These are phyloP conservation scores for Polyploca ridens DNA, from an alignment of 2,888 invertebrate genomes.

Conservation along the genomic window DNA sequence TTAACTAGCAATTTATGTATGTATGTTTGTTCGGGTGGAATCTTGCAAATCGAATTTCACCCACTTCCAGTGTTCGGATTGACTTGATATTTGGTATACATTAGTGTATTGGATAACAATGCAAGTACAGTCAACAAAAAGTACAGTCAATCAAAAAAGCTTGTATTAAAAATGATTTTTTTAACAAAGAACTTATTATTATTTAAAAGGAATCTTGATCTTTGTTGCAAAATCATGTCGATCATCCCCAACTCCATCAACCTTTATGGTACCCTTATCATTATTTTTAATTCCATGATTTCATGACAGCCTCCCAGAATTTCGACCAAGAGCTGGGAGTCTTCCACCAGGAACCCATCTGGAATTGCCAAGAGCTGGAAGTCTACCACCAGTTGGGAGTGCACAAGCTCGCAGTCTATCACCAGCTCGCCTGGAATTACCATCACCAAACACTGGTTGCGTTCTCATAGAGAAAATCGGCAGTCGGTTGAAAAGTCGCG, in stretches of 20 bases:
- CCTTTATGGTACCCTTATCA: background rate
- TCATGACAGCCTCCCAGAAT: conserved; percentile 50
- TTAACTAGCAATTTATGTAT: background rate
- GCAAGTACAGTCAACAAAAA: no score
- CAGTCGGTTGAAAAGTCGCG: conserved; percentile 78
- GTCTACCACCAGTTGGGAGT: conserved; percentile 69
- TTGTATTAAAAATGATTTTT: no score
- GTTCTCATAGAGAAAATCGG: conserved; percentile 81
- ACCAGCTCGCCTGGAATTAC: conserved; percentile 42
- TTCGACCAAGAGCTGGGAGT: conserved; percentile 70
- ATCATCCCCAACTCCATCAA: background rate
- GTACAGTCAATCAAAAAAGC: no score
- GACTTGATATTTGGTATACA: no score
- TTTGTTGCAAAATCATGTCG: no score
- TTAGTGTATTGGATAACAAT: no score
- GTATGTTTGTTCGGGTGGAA: no score
- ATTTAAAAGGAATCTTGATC: no score
- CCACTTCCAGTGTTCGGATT: no score
- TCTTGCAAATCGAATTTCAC: no score
- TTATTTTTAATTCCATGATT: conserved; percentile 18
- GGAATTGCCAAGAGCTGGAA: conserved; percentile 37
- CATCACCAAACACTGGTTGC: conserved; percentile 50
- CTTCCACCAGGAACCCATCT: conserved; percentile 58
- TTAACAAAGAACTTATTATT: no score
- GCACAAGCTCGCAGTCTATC: conserved; percentile 41